These are phyloP conservation scores for Ectobius pallidus DNA, from an alignment of 2,888 invertebrate genomes.

Conservation along the genomic window DNA sequence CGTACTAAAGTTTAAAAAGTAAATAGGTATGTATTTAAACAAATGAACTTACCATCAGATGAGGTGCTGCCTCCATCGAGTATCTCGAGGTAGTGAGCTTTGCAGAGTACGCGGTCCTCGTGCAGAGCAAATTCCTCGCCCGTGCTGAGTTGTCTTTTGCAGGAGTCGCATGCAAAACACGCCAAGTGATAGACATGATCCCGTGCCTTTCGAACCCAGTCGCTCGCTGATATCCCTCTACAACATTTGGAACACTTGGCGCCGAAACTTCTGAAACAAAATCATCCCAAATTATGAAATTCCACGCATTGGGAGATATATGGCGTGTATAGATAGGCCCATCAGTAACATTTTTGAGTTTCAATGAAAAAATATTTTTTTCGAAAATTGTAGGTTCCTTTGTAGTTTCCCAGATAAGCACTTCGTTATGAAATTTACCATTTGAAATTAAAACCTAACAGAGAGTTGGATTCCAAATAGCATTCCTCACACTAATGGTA, in stretches of 20 bases:
- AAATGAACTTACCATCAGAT: constrained; percentile 84
- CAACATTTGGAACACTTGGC: constrained; percentile 96
- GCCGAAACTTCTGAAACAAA: constrained; percentile 82
- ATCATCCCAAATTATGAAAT: too few relatives aligned
- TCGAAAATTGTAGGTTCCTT: too few relatives aligned
- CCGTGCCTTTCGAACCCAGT: constrained; percentile 96
- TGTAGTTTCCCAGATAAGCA: too few relatives aligned
- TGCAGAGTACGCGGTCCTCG: constrained; percentile 94
- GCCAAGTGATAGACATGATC: constrained; percentile 97
- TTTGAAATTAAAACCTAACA: too few relatives aligned
- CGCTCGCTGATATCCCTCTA: constrained; percentile 90
- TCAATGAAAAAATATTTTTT: background rate
- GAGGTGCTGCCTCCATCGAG: constrained; percentile 87
- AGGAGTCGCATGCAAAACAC: constrained; percentile 98
- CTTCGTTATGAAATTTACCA: too few relatives aligned
- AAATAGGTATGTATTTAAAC: too few relatives aligned
- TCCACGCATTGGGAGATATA: background rate
- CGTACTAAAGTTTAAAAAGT: too few relatives aligned
- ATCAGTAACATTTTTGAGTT: background rate
- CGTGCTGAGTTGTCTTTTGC: constrained; percentile 89
- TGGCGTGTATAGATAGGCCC: too few relatives aligned
- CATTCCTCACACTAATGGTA: too few relatives aligned
- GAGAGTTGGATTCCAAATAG: too few relatives aligned
- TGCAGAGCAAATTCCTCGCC: constrained; percentile 98
- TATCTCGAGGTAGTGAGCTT: constrained; percentile 93